phyloP scores from a whole-genome alignment of 2,113 vertebrate genomes.

The Muntiacus muntjak region DNA sequence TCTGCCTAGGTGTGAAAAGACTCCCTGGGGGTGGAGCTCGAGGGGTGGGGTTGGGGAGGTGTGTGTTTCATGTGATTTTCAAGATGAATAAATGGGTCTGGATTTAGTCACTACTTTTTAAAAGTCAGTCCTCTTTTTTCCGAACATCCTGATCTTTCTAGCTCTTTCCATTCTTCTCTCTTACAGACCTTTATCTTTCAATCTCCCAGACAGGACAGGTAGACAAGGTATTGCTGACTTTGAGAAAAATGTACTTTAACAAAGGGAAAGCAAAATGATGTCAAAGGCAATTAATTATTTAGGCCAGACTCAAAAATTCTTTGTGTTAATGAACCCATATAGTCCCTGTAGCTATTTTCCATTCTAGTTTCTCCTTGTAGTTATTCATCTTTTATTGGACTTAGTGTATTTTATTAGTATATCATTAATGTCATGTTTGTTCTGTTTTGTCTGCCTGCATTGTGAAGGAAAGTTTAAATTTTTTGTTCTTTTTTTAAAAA shows the following conservation, averaged over 20 bases:
- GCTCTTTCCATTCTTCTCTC: slow-evolving; percentile 99
- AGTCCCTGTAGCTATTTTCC: slow-evolving; percentile 86
- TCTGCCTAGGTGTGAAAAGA: slow-evolving; percentile 54
- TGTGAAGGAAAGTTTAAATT: slow-evolving; percentile 77
- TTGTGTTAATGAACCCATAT: slow-evolving; percentile 83
- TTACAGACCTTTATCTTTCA: slow-evolving; percentile 99
- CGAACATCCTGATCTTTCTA: slow-evolving; percentile 96
- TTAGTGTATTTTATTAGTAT: slow-evolving; percentile 84
- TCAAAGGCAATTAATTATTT: slow-evolving; percentile 89
- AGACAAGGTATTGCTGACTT: slow-evolving; percentile 99
- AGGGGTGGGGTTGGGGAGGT: slow-evolving; percentile 45
- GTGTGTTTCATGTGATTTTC: slow-evolving; percentile 74
- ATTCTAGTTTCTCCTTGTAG: slow-evolving; percentile 84
- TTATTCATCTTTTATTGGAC: slow-evolving; percentile 85
- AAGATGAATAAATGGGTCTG: slow-evolving; percentile 70
- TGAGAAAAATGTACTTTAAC: slow-evolving; percentile 87
- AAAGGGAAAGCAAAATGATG: slow-evolving; percentile 90
- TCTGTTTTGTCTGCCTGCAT: slow-evolving; percentile 83
- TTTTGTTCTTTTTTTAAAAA: slow-evolving; percentile 64
- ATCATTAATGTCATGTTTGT: slow-evolving; percentile 80
- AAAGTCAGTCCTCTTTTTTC: slow-evolving; percentile 91
- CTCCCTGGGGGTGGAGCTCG: slow-evolving; percentile 38
- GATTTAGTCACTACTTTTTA: slow-evolving; percentile 81
- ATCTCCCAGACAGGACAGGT: slow-evolving; percentile 99
- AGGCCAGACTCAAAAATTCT: slow-evolving; percentile 92